Base-by-base conservation (phyloP, 1,140 invertebrate genomes). In the Sycobia sp. region DNA sequence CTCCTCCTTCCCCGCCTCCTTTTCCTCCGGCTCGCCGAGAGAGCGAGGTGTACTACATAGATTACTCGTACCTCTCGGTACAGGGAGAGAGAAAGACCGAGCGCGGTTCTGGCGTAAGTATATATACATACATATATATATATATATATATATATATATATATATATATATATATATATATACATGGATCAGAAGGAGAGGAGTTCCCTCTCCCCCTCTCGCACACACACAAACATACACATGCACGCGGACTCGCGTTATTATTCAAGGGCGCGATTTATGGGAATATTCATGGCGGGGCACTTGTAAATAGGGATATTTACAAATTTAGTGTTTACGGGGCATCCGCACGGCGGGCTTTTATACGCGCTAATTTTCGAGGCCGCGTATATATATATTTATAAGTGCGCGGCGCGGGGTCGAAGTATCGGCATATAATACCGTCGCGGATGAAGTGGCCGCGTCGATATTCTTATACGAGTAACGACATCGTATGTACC, bases 191-290 rank as follows among this genome's bases (percentile, higher is more conserved):
- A n/a, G n/a, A n/a, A n/a, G n/a, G n/a, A n/a, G n/a, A n/a, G n/a
- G n/a, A n/a, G n/a, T n/a, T n/a, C n/a, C n/a, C n/a, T n/a, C n/a
- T n/a, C n/a, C n/a, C n/a, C n/a, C n/a, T n/a, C n/a, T n/a, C n/a
- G n/a, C n/a, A n/a, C n/a, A n/a, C n/a, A n/a, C n/a, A n/a, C n/a
- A n/a, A n/a, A n/a, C n/a, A n/a, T n/a, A n/a, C n/a, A n/a, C n/a
- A n/a, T 18, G 3, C 10, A 27, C 22, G 3, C 4, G 20, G 23
- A 14, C 11, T n/a, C 29, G n/a, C 22, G 34, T 57, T 63, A 56
- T 57, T 50, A 56, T 65, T 59, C 55, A 58, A 58, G 55, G 62
- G 62, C 49, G 62, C 39, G 62, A 58, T 65, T 64, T 65, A 64
- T 58, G 62, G n/a, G 47, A 58, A 62, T 62, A 62, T 62, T 62